Conservation (phyloP, 2,888 invertebrate species). For the Cantharis nigra region DNA sequence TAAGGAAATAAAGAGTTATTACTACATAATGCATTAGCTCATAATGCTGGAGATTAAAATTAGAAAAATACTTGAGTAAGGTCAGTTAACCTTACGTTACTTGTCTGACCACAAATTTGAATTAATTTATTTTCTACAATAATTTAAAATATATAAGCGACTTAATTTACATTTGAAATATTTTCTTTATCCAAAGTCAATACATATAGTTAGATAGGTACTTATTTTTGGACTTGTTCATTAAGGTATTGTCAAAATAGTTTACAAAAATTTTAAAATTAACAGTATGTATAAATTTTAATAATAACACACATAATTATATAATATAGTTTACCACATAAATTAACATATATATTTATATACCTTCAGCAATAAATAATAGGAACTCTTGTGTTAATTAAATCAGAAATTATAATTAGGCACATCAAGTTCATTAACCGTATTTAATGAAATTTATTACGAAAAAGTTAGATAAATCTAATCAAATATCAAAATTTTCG, state of each 20-base stretch:
- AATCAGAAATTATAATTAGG: neutral
- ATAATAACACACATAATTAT: neutral
- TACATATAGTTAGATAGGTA: neutral
- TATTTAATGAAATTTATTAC: neutral
- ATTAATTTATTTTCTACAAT: neutral
- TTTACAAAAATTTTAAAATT: neutral
- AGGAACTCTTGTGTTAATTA: neutral
- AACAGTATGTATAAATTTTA: neutral
- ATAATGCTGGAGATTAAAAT: neutral
- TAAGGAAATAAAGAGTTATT: neutral
- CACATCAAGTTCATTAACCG: neutral
- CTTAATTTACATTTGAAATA: neutral
- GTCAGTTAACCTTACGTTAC: neutral
- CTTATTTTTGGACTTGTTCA: neutral
- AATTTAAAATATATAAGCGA: neutral
- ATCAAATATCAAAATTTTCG: neutral
- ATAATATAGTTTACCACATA: neutral
- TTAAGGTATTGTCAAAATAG: neutral
- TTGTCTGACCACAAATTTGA: neutral
- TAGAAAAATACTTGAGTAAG: neutral
- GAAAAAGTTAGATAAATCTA: neutral
- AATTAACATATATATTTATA: neutral
- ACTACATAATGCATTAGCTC: neutral
- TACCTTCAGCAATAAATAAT: too few species aligned
- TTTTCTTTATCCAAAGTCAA: neutral